phyloP scores from a whole-genome alignment of 2,888 invertebrate genomes.

The Noctua fimbriata region DNA sequence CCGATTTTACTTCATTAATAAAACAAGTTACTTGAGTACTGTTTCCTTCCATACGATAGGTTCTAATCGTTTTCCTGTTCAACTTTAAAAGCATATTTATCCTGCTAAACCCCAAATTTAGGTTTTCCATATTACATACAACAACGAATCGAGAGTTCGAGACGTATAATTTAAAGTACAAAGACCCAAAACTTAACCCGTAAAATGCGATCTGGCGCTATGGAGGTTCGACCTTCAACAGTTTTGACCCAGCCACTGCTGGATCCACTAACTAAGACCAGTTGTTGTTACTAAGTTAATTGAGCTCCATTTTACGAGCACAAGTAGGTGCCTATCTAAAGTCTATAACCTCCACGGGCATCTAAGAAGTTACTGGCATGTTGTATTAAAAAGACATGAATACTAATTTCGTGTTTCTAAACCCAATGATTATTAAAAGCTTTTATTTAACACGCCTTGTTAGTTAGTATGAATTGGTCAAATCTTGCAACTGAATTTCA shows the following conservation, averaged over 20 bases:
- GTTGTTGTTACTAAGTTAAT: neutral
- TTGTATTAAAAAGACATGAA: neutral
- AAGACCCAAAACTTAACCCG: too few relatives aligned
- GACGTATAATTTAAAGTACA: neutral
- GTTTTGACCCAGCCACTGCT: neutral
- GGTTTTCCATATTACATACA: neutral
- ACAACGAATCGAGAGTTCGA: neutral
- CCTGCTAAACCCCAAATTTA: slow-evolving; percentile 2
- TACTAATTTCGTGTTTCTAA: neutral
- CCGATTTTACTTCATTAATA: neutral
- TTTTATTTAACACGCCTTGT: neutral
- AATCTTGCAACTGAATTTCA: neutral
- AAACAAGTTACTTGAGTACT: neutral
- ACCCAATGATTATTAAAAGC: neutral
- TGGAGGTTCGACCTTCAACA: neutral
- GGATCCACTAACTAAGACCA: neutral
- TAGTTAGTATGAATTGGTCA: neutral
- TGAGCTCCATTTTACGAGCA: neutral
- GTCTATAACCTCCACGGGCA: neutral
- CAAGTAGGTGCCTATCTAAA: neutral
- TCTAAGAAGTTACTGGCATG: too few relatives aligned
- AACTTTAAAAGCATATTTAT: neutral
- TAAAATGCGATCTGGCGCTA: neutral
- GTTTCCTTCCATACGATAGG: neutral
- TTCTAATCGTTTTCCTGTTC: slow-evolving; percentile 29